Conservation (phyloP, 2,888 invertebrate species). For the Gari tellinella region DNA sequence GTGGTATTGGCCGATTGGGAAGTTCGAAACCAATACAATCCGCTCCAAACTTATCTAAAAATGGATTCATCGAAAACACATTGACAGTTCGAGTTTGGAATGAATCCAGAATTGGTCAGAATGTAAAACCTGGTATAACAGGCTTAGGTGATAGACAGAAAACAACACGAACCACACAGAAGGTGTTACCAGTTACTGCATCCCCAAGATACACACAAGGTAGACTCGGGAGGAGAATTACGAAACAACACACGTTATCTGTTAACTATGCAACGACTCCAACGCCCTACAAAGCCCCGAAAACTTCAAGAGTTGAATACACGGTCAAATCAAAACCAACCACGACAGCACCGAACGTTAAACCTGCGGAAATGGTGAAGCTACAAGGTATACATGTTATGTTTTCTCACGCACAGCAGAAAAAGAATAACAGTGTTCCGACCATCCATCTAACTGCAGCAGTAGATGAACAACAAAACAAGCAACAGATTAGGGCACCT, state of each 20-base stretch:
- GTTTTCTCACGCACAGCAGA: constrained; percentile 42
- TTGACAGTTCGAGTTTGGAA: constrained; percentile 29
- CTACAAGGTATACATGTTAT: constrained; percentile 47
- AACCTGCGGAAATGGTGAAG: constrained; percentile 27
- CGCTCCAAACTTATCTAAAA: too few species aligned
- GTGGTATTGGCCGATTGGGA: constrained; percentile 7
- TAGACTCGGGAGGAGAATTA: too few species aligned
- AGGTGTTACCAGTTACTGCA: too few species aligned
- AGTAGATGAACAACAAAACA: constrained; percentile 1
- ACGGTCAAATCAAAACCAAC: constrained; percentile 15
- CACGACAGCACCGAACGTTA: constrained; percentile 7
- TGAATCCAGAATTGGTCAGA: background rate
- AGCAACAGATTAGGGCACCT: background rate
- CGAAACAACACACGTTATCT: too few species aligned
- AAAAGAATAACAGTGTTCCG: constrained; percentile 26
- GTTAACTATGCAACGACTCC: too few species aligned
- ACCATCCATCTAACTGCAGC: constrained; percentile 48
- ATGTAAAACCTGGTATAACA: too few species aligned
- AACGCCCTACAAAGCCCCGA: too few species aligned
- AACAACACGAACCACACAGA: too few species aligned
- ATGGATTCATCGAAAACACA: constrained; percentile 27
- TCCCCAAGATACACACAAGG: too few species aligned
- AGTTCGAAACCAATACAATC: too few species aligned
- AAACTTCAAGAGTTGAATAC: background rate
- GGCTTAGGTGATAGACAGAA: too few species aligned